Evolutionary conservation across 2,888 invertebrate species (phyloP).

Genomic region (Monoplex corrugatus): DNA sequence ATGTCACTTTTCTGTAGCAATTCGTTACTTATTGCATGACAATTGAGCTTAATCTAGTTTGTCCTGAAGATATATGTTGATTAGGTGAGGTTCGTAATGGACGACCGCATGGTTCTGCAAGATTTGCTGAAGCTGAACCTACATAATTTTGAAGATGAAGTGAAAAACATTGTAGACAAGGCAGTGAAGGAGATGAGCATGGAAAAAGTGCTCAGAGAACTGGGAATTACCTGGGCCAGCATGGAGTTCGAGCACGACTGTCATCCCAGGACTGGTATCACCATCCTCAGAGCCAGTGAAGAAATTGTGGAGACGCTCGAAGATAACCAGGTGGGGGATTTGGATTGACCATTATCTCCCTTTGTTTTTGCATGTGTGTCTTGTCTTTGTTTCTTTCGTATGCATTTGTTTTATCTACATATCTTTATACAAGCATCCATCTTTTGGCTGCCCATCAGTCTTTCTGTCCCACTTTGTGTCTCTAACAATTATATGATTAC

Average conservation of each 20-base stretch:
- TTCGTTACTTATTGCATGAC: no score
- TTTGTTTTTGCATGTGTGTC: no score
- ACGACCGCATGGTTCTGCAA: conserved; percentile 93
- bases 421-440: no score
- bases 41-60: no score
- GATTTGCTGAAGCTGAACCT: conserved; percentile 94
- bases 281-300: conserved; percentile 93
- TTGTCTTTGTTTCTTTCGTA: no score
- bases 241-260: conserved; percentile 93
- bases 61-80: no score
- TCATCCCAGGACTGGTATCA: conserved; percentile 92
- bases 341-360: background rate
- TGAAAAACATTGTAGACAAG: conserved; percentile 97
- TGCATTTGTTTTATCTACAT: no score
- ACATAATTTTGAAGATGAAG: conserved; percentile 98
- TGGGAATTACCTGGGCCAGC: conserved; percentile 94
- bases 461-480: no score
- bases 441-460: no score
- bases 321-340: conserved; percentile 90
- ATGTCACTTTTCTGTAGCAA: no score
- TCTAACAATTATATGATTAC: no score
- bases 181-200: conserved; percentile 99
- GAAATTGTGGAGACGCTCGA: conserved; percentile 97
- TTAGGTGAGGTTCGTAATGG: conserved; percentile 97
- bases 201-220: conserved; percentile 93